Conservation (phyloP, 2,113 vertebrate species). For the Hipposideros armiger region DNA sequence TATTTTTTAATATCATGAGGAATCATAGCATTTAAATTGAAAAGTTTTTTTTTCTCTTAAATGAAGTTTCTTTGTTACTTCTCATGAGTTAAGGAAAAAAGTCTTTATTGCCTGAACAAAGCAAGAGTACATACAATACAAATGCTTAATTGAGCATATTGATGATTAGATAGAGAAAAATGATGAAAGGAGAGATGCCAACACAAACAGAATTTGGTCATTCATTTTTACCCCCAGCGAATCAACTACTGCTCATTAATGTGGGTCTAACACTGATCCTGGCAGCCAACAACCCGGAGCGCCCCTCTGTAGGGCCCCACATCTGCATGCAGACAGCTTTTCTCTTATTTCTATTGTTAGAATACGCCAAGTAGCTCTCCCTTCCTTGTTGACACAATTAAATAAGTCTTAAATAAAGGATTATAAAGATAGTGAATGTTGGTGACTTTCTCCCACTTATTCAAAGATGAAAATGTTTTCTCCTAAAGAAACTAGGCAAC, state of each 20-base stretch:
- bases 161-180: conserved; percentile 71
- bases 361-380: conserved; percentile 58
- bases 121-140: conserved; percentile 66
- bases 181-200: conserved; percentile 72
- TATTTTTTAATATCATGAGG: not conserved
- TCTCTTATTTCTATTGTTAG: conserved; percentile 60
- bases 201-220: conserved; percentile 36
- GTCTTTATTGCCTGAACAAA: conserved; percentile 68
- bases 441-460: conserved; percentile 61
- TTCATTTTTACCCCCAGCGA: conserved; percentile 55
- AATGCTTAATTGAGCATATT: conserved; percentile 78
- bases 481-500: conserved; percentile 72
- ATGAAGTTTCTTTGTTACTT: conserved; percentile 51
- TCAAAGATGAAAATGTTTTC: conserved; percentile 62
- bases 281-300: conserved; percentile 63
- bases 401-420: conserved; percentile 62
- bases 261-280: conserved; percentile 48
- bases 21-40: conserved; percentile 29
- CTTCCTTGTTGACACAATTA: conserved; percentile 46
- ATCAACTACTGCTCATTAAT: conserved; percentile 64
- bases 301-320: conserved; percentile 32
- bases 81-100: conserved; percentile 43
- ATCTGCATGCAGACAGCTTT: conserved; percentile 3
- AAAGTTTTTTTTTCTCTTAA: not conserved
- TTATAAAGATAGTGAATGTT: conserved; percentile 68